phyloP scores from a whole-genome alignment of 2,113 vertebrate species.

The Bettongia penicillata region DNA sequence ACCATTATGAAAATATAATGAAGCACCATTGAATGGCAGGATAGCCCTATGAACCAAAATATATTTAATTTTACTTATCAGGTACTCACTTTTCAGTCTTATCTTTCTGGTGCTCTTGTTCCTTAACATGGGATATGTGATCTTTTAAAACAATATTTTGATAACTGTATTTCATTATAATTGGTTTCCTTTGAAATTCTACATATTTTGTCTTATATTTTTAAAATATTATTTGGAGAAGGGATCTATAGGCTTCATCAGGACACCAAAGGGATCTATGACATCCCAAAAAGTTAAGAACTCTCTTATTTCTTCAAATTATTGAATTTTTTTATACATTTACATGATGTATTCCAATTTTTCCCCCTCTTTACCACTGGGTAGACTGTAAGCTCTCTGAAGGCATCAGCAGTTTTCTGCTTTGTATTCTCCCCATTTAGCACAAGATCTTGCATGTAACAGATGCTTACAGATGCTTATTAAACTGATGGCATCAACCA shows the following conservation, averaged over 20 bases:
- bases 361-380: background rate
- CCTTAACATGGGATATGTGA: background rate
- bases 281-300: background rate
- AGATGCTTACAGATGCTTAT: background rate
- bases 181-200: background rate
- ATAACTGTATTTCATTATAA: background rate
- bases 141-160: background rate
- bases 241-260: background rate
- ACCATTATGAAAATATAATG: conserved; percentile 2
- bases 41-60: background rate
- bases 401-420: background rate
- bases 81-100: background rate
- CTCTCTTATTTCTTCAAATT: background rate
- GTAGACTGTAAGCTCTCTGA: background rate
- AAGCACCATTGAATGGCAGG: background rate
- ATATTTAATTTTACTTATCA: conserved; percentile 5
- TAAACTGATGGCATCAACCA: background rate
- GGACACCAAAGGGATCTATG: background rate
- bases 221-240: background rate
- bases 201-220: background rate
- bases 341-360: background rate
- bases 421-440: background rate
- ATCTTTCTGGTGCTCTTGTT: background rate
- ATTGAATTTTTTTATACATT: background rate
- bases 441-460: background rate